Base-by-base conservation (phyloP, 2,113 vertebrate species). In the Barnardius zonarius region DNA sequence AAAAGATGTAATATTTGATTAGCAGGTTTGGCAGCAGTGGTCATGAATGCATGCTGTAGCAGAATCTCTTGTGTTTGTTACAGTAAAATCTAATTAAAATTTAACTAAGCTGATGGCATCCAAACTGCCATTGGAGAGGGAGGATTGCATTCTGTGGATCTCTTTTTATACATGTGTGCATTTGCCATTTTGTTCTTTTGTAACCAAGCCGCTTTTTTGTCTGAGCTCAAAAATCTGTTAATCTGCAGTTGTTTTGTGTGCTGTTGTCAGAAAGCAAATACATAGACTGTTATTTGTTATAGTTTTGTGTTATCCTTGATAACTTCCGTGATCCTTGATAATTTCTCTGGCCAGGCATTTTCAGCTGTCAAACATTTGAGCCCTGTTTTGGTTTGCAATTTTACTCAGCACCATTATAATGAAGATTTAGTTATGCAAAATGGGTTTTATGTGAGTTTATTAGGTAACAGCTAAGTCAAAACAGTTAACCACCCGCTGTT, bases 11-110 rank as follows among this genome's bases (percentile, higher is more conserved):
- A 86, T 83, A 92, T 91, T 96, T 93, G 92, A 94, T 93, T 70
- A 90, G 70, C 86, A 77, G 51, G 51, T 48, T 93, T 95, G 94
- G 94, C 95, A 96, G 83, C 73, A 43, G 18, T 23, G 31, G 30
- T 64, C 43, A 3, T 22, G 31, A 79, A 46, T n/a, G 41, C 66
- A 75, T 70, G 77, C 85, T 80, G 49, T 62, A 87, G 85, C 61
- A 17, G 76, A 54, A 27, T 67, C n/a, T 5, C 33, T 74, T 39
- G 23, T 74, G 83, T 88, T 90, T 78, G 51, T 95, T 86, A 52
- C 33, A 52, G 62, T 89, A 95, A 95, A 92, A 95, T 64, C 83
- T 84, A 95, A 97, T 95, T 95, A 96, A 93, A 92, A 84, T 95
- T 94, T 93, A 90, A 83, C 85, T 33, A n/a, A 91, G 27, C 44